A percentile compares a stretch with the other conserved stretches of the same genome.
Evolutionary conservation across 2,888 invertebrate genomes (phyloP).

Genomic region (Temnothorax unifasciatus): DNA sequence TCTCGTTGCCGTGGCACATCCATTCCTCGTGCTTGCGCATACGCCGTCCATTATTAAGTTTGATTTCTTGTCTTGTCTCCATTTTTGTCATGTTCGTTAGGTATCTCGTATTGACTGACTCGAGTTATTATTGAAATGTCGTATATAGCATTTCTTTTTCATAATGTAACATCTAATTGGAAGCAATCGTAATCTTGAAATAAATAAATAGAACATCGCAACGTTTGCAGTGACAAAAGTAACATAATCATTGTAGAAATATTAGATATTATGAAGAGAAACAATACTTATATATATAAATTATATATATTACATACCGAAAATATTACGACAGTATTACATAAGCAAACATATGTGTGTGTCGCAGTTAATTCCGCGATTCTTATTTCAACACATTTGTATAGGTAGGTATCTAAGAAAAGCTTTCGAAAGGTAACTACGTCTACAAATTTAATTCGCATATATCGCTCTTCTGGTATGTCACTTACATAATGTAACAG

Average conservation of each 20-base stretch:
- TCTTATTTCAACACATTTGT: background rate
- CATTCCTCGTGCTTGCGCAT: constrained; percentile 6
- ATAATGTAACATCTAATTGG: background rate
- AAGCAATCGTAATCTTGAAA: background rate
- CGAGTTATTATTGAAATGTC: background rate
- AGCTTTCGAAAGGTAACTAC: background rate
- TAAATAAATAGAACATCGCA: background rate
- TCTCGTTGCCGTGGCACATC: background rate
- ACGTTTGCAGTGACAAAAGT: background rate
- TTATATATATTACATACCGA: too few species aligned
- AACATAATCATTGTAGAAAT: background rate
- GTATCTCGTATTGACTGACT: background rate
- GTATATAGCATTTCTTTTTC: background rate
- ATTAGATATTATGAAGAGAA: background rate
- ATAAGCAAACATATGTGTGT: background rate
- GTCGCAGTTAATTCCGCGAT: background rate
- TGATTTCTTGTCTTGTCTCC: background rate
- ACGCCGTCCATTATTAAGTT: constrained; percentile 17
- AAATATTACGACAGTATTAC: too few species aligned
- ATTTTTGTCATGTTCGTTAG: constrained; percentile 5
- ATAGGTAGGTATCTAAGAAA: background rate
- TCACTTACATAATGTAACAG: background rate
- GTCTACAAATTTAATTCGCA: background rate
- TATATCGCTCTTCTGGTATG: background rate
- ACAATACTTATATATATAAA: background rate